phyloP scores from a whole-genome alignment of 2,113 vertebrate genomes.

The Rana temporaria region DNA sequence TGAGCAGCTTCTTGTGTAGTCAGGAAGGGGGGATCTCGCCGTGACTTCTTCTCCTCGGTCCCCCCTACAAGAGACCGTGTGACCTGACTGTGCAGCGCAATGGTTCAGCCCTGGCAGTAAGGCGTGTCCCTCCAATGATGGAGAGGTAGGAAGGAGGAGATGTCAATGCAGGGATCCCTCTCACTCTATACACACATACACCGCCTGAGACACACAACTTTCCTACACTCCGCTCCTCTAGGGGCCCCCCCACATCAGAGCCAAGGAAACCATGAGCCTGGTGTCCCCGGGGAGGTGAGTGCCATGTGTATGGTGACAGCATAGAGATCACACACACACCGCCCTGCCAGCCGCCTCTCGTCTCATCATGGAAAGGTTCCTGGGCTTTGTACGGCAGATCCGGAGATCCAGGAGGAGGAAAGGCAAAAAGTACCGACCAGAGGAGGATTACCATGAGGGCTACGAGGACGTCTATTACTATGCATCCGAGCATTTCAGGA shows the following conservation, averaged over 20 bases:
- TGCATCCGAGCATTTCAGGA: constrained; percentile 87
- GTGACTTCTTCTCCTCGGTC: constrained; percentile 25
- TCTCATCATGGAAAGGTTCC: constrained; percentile 87
- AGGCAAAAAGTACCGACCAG: constrained; percentile 95
- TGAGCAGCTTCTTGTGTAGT: constrained; percentile 61
- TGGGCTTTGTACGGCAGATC: constrained; percentile 93
- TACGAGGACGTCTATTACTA: constrained; percentile 99
- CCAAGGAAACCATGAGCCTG: constrained; percentile 31
- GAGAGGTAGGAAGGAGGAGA: constrained; percentile 66
- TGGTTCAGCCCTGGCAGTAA: constrained; percentile 79
- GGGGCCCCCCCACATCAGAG: no score
- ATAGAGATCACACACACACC: constrained; percentile 11
- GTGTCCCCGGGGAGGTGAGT: neutral
- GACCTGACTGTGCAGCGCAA: constrained; percentile 49
- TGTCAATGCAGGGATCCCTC: constrained; percentile 68
- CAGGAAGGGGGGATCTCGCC: constrained; percentile 51
- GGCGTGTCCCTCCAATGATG: constrained; percentile 71
- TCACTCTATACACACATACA: constrained; percentile 49
- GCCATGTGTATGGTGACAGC: constrained; percentile 35
- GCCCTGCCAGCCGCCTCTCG: constrained; percentile 11
- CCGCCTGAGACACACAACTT: constrained; percentile 60
- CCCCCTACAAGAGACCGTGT: constrained; percentile 55
- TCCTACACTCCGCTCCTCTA: constrained; percentile 72
- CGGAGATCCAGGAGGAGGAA: constrained; percentile 89
- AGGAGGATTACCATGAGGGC: constrained; percentile 98